Evolutionary conservation across 2,888 invertebrate species (phyloP).

Genomic region (Malachius bipustulatus): DNA sequence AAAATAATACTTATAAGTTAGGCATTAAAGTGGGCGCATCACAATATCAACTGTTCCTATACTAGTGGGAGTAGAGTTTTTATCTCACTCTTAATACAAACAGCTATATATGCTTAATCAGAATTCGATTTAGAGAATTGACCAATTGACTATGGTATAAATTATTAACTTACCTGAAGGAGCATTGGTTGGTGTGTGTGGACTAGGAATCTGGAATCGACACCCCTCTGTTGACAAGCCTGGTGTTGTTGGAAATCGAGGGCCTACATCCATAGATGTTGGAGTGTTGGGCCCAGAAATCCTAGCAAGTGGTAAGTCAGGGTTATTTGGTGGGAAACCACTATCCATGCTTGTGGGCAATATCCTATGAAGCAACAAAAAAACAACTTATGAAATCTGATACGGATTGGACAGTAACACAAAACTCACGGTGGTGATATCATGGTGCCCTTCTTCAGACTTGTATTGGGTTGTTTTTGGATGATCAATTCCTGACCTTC

Average conservation of each 20-base stretch:
- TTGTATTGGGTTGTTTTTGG: constrained; percentile 90
- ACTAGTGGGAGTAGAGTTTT: no score
- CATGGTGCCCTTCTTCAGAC: constrained; percentile 64
- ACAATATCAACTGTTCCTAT: no score
- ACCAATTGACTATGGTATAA: no score
- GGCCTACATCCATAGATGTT: constrained; percentile 38
- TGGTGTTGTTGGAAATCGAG: constrained; percentile 36
- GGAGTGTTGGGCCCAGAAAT: constrained; percentile 43
- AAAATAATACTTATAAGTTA: no score
- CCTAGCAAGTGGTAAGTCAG: constrained; percentile 33
- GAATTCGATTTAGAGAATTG: no score
- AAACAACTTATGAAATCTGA: not conserved
- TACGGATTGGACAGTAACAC: not conserved
- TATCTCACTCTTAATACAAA: no score
- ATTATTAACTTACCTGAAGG: constrained; percentile 20
- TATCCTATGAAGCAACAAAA: constrained; percentile 22
- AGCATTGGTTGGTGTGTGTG: constrained; percentile 35
- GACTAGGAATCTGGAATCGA: constrained; percentile 41
- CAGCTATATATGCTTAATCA: no score
- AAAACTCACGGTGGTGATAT: constrained; percentile 62
- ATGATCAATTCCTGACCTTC: constrained; percentile 94
- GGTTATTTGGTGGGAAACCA: constrained; percentile 34
- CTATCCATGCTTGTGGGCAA: constrained; percentile 34
- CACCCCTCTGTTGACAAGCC: constrained; percentile 33
- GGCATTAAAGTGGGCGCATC: no score